Conservation (phyloP, 1,140 invertebrate genomes). For the Venustaconcha ellipsiformis region DNA sequence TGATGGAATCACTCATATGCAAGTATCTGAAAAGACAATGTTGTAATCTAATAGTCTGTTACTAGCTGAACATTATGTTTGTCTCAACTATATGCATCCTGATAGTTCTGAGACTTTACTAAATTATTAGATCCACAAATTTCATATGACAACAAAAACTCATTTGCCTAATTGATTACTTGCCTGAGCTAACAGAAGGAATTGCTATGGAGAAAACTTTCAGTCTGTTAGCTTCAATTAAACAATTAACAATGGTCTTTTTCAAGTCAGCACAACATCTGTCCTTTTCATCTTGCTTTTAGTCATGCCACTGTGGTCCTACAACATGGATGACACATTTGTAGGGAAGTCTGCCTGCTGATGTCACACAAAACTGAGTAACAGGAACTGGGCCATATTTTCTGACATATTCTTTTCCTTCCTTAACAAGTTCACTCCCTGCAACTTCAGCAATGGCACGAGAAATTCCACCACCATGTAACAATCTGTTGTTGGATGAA, state of each 20-base stretch:
- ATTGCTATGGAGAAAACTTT: constrained; percentile 25
- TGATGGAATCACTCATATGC: no score
- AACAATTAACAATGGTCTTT: constrained; percentile 25
- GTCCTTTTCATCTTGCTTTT: constrained; percentile 9
- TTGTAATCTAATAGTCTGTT: no score
- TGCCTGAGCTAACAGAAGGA: constrained; percentile 37
- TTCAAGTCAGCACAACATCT: constrained; percentile 24
- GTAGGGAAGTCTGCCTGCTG: constrained; percentile 30
- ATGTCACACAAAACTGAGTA: constrained; percentile 23
- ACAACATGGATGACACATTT: constrained; percentile 39
- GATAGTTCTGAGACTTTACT: no score
- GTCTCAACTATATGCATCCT: no score
- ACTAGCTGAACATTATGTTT: no score
- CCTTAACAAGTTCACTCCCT: constrained; percentile 20
- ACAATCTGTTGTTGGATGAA: constrained; percentile 83
- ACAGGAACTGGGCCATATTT: constrained; percentile 19
- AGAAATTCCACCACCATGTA: constrained; percentile 86
- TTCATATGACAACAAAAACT: no score
- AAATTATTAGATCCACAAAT: no score
- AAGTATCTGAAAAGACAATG: no score
- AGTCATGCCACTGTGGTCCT: constrained; percentile 24
- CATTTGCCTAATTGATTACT: not conserved
- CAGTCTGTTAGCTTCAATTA: constrained; percentile 8
- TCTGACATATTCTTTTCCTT: constrained; percentile 29
- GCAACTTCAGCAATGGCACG: constrained; percentile 77